Percentiles rank a stretch among this genome's conserved stretches.
Evolutionary conservation across 2,113 vertebrate genomes (phyloP).

Genomic region (Vulpes ferrilata): DNA sequence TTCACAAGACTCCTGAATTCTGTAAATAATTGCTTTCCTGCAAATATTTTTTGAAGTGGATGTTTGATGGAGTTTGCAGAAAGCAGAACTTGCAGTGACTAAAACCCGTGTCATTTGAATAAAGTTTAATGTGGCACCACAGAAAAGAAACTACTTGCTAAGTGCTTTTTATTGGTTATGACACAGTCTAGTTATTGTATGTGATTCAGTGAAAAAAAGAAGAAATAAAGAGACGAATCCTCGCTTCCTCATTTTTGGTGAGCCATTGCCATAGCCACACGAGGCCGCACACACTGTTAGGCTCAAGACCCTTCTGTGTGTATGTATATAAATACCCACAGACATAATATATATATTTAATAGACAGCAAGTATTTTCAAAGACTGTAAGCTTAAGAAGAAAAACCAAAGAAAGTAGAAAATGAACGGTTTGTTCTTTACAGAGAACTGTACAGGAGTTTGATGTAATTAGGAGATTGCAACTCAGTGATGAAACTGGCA

Average conservation of each 20-base stretch:
- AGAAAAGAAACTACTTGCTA: not conserved
- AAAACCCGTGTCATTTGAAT: not conserved
- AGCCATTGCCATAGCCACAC: not conserved
- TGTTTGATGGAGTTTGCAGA: constrained; percentile 4
- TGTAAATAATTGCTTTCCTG: not conserved
- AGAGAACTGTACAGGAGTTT: constrained; percentile 27
- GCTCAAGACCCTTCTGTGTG: not conserved
- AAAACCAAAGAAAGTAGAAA: constrained; percentile 12
- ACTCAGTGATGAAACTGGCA: not conserved
- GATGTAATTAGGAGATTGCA: not conserved
- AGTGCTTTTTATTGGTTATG: not conserved
- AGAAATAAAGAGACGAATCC: not conserved
- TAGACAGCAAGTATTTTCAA: constrained; percentile 12
- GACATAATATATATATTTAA: not conserved
- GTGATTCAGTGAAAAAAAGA: not conserved
- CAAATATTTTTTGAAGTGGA: not conserved
- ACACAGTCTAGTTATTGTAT: not conserved
- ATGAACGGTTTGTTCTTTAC: not conserved
- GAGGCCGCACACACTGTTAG: not conserved
- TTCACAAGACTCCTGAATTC: not conserved
- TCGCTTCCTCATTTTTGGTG: not conserved
- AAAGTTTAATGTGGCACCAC: not conserved
- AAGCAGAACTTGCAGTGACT: not conserved
- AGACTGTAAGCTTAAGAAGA: not conserved
- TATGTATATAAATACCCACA: not conserved